phyloP scores from a whole-genome alignment of 1,140 invertebrate genomes.

The Gryon sp. region DNA sequence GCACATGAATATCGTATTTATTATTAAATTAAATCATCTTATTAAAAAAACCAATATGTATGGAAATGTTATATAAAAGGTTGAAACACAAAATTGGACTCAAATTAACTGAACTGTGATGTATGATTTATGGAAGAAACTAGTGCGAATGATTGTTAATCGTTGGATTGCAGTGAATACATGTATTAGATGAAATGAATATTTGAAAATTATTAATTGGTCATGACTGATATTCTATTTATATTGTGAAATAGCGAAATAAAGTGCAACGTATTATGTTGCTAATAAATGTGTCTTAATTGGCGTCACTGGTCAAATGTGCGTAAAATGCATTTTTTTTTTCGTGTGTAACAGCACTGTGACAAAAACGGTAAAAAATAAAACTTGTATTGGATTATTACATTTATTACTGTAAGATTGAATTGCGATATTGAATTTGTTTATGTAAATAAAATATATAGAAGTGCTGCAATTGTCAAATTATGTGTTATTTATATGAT shows the following conservation, averaged over 20 bases:
- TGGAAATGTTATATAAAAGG: background rate
- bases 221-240: slow-evolving; percentile 60
- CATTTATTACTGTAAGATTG: slow-evolving; percentile 33
- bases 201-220: slow-evolving; percentile 60
- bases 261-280: slow-evolving; percentile 43
- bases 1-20: too few species aligned
- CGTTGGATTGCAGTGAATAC: slow-evolving; percentile 57
- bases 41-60: too few species aligned
- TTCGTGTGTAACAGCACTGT: slow-evolving; percentile 23
- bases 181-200: slow-evolving; percentile 46
- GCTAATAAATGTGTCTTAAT: slow-evolving; percentile 26
- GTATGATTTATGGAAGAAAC: slow-evolving; percentile 53
- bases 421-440: slow-evolving; percentile 26
- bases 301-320: slow-evolving; percentile 23
- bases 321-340: slow-evolving; percentile 26
- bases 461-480: slow-evolving; percentile 50
- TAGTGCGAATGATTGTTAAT: slow-evolving; percentile 57
- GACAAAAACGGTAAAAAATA: slow-evolving; percentile 44
- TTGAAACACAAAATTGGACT: slow-evolving; percentile 37
- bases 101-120: slow-evolving; percentile 57
- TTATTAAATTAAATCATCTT: too few species aligned
- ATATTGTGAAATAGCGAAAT: slow-evolving; percentile 57
- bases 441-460: slow-evolving; percentile 58
- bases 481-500: slow-evolving; percentile 41
- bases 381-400: slow-evolving; percentile 19